Evolutionary conservation across 2,113 vertebrate genomes (phyloP).

Genomic region (human (Homo sapiens)): GRCh38 chr6:85550001-85550500

Average conservation of each 20-base stretch:
- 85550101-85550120: no score
- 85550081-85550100: no score
- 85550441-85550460: background rate
- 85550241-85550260: background rate
- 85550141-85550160: no score
- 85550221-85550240: slow-evolving; percentile 33
- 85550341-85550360: slow-evolving; percentile 15
- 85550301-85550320: background rate
- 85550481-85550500: slow-evolving; percentile 3
- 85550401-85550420: background rate
- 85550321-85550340: slow-evolving; percentile 26
- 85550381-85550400: background rate
- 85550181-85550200: no score
- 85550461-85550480: background rate
- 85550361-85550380: background rate
- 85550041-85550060: no score
- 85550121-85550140: no score
- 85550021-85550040: no score
- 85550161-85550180: no score
- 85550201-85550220: background rate
- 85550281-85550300: slow-evolving; percentile 20
- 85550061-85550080: no score
- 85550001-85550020: no score
- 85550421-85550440: slow-evolving; percentile 17
- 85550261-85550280: background rate